Base-by-base conservation (phyloP, 2,888 invertebrate genomes). In the Drosophila neotestacea region DNA sequence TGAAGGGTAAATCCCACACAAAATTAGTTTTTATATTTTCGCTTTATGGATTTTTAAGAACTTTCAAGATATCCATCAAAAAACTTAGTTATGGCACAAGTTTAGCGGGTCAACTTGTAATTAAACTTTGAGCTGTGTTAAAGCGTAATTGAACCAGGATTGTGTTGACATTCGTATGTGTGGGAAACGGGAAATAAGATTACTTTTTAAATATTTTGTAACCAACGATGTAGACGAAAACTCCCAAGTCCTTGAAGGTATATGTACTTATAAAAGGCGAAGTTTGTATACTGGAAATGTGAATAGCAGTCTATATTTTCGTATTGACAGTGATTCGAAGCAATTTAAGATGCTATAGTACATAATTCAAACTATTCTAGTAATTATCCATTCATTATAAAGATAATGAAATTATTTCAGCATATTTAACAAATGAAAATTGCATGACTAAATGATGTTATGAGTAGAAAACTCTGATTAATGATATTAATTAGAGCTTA, bases 61-160 rank as follows among this genome's bases (percentile, higher is more conserved):
- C 61, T 66, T 48, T 47, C 9, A 13, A 32, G 9, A 51, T 48
- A 66, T 61, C 42, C 27, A 48, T 66, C 48, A 61, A 54, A 54
- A 61, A 48, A 47, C 28, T 61, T 50, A 30, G 16, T 60, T 61
- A 42, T 16, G 48, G n/a, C 9, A 28, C 36, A 44, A 61, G 61
- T 54, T 48, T 39, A 61, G 34, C 42, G 54, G 66, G 66, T 66
- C 62, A 66, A 66, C 13, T 55, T 55, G 54, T 62, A 61, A 59
- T 64, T 64, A 59, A 59, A 22, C 30, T 42, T 11, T 46, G 36
- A 38, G 50, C 60, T 34, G 11, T 7, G 13, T 44, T 36, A 10
- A 11, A 41, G 11, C 11, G 7, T 3, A 54, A 16, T 32, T 30
- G 4, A 41, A 36, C 6, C n/a, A 27, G 10, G 10, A 44, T 1